Evolutionary conservation across 2,113 vertebrate genomes (phyloP).

Genomic region (Fulica atra): DNA sequence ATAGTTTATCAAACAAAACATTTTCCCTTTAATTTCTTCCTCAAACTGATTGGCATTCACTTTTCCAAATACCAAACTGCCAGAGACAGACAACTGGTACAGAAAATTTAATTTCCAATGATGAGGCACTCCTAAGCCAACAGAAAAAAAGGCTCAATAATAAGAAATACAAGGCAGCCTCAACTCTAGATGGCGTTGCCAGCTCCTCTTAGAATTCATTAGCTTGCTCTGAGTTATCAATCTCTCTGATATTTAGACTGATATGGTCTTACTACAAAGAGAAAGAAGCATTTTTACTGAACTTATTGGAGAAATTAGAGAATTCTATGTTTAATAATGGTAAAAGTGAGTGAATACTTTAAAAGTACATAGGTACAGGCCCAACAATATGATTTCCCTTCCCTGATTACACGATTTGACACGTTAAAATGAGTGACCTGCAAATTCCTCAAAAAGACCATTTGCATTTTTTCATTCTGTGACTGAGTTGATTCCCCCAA

Average conservation of each 20-base stretch:
- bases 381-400: not conserved
- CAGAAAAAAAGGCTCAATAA: not conserved
- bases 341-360: not conserved
- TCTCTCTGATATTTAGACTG: not conserved
- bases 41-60: not conserved
- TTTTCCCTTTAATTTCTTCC: not conserved
- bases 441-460: not conserved
- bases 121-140: not conserved
- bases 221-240: not conserved
- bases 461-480: not conserved
- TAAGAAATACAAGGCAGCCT: not conserved
- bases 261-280: not conserved
- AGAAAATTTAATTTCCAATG: not conserved
- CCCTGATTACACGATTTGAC: not conserved
- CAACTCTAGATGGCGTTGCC: conserved; percentile 34
- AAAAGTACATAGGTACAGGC: not conserved
- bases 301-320: not conserved
- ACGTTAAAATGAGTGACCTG: not conserved
- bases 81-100: not conserved
- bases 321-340: not conserved
- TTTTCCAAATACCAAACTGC: not conserved
- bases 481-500: not conserved
- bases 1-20: not conserved
- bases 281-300: not conserved
- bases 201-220: not conserved